Evolutionary conservation across 2,113 vertebrate species (phyloP), one percentile per base, ranked within the genome.

Genomic region (Gymnarchus niloticus): DNA sequence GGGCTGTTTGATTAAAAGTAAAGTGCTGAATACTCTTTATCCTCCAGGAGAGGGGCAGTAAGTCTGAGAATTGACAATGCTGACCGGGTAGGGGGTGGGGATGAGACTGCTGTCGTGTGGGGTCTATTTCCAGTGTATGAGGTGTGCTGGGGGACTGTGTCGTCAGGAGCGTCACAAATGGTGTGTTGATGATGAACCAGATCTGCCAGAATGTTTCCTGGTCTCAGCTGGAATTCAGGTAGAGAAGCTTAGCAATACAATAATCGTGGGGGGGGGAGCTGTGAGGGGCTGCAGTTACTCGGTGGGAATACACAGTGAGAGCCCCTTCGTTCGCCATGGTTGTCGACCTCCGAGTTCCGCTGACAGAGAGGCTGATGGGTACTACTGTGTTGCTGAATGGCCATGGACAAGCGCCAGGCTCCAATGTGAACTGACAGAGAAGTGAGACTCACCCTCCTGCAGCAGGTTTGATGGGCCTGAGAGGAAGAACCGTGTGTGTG

Each of bases 1-100:
- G 61, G 76, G 77, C 85, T 61, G 77, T 81, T 85, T 85, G 73
- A 85, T 85, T 85, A 85, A 85, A 81, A 85, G 76, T 77, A 85
- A 85, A 85, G 85, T 81, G 77, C 77, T 85, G 85, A 85, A 85
- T 80, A 48, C 76, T 85, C 85, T 85, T 85, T 57, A 85, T 85
- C 85, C 85, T 59, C 46, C 51, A 46, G 56, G 85, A 85, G 52
- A 57, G 76, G 76, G 73, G 77, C 77, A 46, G 78, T 81, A 85
- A 85, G 73, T 85, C 85, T 85, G 56, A 56, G 21, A 73, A 81
- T 52, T 81, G 85, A 85, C 85, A 81, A 81, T 57, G 76, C 28
- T 41, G 73, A 59, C n/a, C 14, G 56, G 49, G 65, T 6, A 3
- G 25, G n/a, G 51, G 69, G 84, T 10, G 84, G 84, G 3, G 83